Evolutionary conservation across 2,113 vertebrate genomes (phyloP), one percentile per base, ranked within the genome.

Genomic region (Ceuthmochares aereus): DNA sequence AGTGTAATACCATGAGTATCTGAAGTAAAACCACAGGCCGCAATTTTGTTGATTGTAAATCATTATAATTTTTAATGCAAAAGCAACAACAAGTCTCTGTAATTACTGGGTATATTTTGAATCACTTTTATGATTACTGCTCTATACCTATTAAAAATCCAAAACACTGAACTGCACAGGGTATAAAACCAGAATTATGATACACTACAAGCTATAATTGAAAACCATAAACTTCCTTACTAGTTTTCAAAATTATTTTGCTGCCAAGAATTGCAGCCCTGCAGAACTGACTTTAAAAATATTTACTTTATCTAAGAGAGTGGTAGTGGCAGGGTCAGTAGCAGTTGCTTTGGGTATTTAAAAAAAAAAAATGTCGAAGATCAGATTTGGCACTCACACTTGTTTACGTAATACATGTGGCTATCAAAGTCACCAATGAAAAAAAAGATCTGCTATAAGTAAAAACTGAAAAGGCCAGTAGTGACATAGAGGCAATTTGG

Each of bases 41-140:
- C 96, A 97, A 84, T 97, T 98, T 97, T 92, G 63, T 90, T 91
- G 89, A 96, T 94, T 90, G 90, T 98, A 98, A 98, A 98, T 98
- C 98, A 98, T 96, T 93, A 96, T 97, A 87, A 98, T 96, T 98
- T 97, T 97, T 98, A 98, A 98, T 96, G 97, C 92, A 98, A 97
- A 97, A 95, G 97, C 95, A 97, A 98, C 94, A 97, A 97, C 96
- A 98, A 98, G 97, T 98, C 97, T 98, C 92, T 91, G 95, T 98
- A 98, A 98, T 98, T 98, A 98, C 98, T 97, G 96, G 97, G 93
- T 96, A 90, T 95, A 97, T 98, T 98, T 93, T 98, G 98, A 98
- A 98, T 98, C 96, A 98, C 94, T 98, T 98, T 98, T 98, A 98
- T 97, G 97, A 98, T 97, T 97, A 98, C 96, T 97, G 96, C 94